Evolutionary conservation across 2,113 vertebrate species (phyloP).

Genomic region (Glaucidium brasilianum): DNA sequence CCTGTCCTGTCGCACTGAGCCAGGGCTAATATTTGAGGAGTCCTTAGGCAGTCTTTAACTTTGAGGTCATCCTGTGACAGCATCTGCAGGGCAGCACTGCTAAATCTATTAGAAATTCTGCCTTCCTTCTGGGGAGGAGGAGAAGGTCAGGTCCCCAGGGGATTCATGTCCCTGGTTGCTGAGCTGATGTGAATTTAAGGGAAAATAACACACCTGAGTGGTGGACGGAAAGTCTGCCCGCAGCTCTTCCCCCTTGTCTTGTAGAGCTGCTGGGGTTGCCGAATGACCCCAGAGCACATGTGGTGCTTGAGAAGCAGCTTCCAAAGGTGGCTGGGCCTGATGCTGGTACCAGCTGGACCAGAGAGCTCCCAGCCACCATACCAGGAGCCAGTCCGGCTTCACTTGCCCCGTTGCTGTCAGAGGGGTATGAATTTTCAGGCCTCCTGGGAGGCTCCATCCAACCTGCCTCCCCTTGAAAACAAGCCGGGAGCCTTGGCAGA

Average conservation of each 20-base stretch:
- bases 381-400: not conserved
- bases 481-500: fast-evolving
- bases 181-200: conserved; percentile 1
- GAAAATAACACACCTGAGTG: not conserved
- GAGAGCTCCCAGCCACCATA: not conserved
- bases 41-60: not conserved
- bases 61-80: not conserved
- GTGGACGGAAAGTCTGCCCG: not conserved
- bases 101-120: conserved; percentile 27
- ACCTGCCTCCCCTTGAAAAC: not conserved
- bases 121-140: not conserved
- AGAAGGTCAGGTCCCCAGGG: conserved; percentile 16
- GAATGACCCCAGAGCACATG: not conserved
- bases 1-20: not conserved
- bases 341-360: not conserved
- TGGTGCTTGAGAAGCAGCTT: not conserved
- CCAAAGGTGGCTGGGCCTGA: not conserved
- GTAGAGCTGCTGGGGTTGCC: not conserved
- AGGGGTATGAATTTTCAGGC: not conserved
- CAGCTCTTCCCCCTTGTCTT: not conserved
- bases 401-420: not conserved
- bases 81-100: not conserved
- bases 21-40: not conserved
- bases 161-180: not conserved
- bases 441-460: not conserved